Evolutionary conservation across 2,888 invertebrate genomes (phyloP), one percentile per base, ranked within the genome.

Genomic region (Marronus borbonicus): DNA sequence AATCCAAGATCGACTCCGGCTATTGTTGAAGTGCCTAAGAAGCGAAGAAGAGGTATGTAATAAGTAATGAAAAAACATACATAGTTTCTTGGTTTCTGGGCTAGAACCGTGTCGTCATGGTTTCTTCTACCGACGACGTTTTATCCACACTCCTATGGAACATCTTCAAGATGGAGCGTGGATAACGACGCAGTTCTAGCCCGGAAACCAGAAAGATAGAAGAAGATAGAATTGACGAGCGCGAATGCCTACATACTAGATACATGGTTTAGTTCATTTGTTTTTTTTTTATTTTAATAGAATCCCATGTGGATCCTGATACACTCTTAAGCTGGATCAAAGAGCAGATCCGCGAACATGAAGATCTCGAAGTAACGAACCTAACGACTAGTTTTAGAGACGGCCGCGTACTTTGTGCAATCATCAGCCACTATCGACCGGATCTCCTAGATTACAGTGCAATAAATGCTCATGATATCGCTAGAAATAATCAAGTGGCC

Each of bases 351-450:
- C 91, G 92, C 80, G 89, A 91, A n/a, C 93, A 93, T 85, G 91
- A 91, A 80, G 89, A 90, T 78, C 87, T 92, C 49, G 89, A 89
- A 77, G 90, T 95, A 62, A 90, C 91, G 64, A 93, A 95, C 86
- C 90, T 95, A 84, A 92, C 92, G n/a, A 89, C 91, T 0, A 93
- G 94, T 1, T 93, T 96, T 89, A 91, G 91, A 86, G 91, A 91
- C 86, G 92, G 94, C 80, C 85, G 94, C 85, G 90, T 93, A 31
- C 89, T 95, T 81, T 94, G 93, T 88, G 94, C 94, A 79, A 92
- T 97, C 83, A 91, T 97, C 81, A 92, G 93, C 85, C 94, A 96
- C 81, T 98, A 98, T 90, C 92, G 98, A 79, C 98, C 98, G 2
- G 97, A 98, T 89, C 91, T 98, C 84, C 90, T 98, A 82, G 95